A percentile compares a stretch with the other conserved stretches of the same genome.
These are phyloP conservation scores for Drosophila yakuba DNA, from an alignment of 1,140 invertebrate genomes.

Conservation along the genomic window DNA sequence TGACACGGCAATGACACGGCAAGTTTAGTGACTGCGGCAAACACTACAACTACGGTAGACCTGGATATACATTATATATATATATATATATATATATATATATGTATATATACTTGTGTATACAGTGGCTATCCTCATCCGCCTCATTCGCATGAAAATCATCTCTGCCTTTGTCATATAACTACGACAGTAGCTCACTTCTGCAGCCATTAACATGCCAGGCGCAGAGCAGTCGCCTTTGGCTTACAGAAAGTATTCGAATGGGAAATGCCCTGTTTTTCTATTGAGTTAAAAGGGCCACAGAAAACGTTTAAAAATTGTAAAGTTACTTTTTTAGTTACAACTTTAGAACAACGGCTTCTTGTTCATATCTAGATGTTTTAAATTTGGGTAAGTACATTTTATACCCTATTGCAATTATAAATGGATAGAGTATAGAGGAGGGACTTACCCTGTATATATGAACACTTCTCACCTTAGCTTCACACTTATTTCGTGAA, in stretches of 20 bases:
- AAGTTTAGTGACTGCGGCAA: conserved; percentile 41
- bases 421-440: no score
- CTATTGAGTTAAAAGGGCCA: no score
- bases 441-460: no score
- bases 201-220: conserved; percentile 28
- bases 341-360: no score
- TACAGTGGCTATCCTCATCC: neutral
- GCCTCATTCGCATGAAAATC: neutral
- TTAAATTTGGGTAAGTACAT: no score
- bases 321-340: no score
- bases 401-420: no score
- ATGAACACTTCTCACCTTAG: no score
- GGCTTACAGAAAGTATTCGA: neutral
- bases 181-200: conserved; percentile 40
- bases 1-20: conserved; percentile 59
- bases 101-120: neutral
- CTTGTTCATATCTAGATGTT: no score
- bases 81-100: neutral
- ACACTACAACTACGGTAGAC: conserved; percentile 14
- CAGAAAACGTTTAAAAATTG: no score
- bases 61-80: neutral
- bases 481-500: no score
- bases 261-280: neutral
- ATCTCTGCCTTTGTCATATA: conserved; percentile 1
- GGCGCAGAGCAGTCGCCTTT: neutral